phyloP scores from a whole-genome alignment of 2,888 invertebrate species.

The Buathra laborator region DNA sequence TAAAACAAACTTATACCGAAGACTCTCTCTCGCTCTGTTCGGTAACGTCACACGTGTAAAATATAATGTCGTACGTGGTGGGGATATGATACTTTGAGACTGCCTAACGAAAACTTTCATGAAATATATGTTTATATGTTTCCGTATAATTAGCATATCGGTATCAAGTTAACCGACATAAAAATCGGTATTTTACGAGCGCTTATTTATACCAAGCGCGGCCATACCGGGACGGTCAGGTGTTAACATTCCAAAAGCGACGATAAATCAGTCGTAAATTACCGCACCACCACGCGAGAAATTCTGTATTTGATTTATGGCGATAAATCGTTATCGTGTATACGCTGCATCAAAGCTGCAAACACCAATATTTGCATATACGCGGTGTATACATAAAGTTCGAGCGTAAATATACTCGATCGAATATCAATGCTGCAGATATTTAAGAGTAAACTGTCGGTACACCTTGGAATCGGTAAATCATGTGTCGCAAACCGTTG shows the following conservation, averaged over 20 bases:
- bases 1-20: conserved; percentile 38
- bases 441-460: neutral
- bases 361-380: neutral
- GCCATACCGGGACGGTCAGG: conserved; percentile 65
- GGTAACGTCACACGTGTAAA: conserved; percentile 31
- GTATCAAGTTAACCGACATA: conserved; percentile 65
- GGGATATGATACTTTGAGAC: conserved; percentile 60
- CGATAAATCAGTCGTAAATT: conserved; percentile 71
- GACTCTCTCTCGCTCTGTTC: neutral
- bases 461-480: neutral
- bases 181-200: conserved; percentile 72
- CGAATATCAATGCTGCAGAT: neutral
- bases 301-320: conserved; percentile 71
- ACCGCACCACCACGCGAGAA: conserved; percentile 58
- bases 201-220: conserved; percentile 43
- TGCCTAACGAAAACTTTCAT: conserved; percentile 40
- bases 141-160: conserved; percentile 76
- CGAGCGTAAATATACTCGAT: neutral
- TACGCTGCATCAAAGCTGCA: neutral
- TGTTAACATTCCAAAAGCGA: conserved; percentile 69
- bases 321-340: conserved; percentile 16
- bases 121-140: conserved; percentile 64
- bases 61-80: conserved; percentile 68
- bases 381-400: neutral
- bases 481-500: neutral